phyloP scores from a whole-genome alignment of 2,888 invertebrate genomes.

The Apeira syringaria region DNA sequence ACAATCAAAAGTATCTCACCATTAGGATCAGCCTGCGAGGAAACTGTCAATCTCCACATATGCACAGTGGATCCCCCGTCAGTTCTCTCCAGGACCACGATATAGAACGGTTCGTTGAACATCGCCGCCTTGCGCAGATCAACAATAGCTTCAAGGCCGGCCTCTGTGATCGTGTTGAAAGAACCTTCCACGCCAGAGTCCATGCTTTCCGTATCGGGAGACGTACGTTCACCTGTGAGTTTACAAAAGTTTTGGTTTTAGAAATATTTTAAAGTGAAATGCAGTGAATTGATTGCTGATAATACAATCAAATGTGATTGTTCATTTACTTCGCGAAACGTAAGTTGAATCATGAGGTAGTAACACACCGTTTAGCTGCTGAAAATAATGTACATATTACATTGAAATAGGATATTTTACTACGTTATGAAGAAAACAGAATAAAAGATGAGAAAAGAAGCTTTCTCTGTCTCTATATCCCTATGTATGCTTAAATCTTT shows the following conservation, averaged over 20 bases:
- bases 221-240: constrained; percentile 60
- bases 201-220: constrained; percentile 51
- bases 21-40: constrained; percentile 86
- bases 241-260: background rate
- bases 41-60: constrained; percentile 97
- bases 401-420: too few relatives aligned
- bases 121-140: constrained; percentile 93
- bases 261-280: too few relatives aligned
- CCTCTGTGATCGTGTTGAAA: constrained; percentile 80
- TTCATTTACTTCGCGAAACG: too few relatives aligned
- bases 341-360: too few relatives aligned
- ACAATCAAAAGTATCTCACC: constrained; percentile 42
- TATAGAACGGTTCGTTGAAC: constrained; percentile 97
- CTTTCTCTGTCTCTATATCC: too few relatives aligned
- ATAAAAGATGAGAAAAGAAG: too few relatives aligned
- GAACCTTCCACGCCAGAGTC: constrained; percentile 62
- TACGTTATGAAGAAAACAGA: too few relatives aligned
- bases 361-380: too few relatives aligned
- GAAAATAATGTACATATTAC: too few relatives aligned
- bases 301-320: too few relatives aligned
- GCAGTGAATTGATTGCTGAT: too few relatives aligned
- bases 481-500: too few relatives aligned
- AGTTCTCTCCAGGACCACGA: constrained; percentile 95
- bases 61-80: constrained; percentile 93
- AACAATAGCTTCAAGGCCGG: constrained; percentile 93